Percentiles rank a stretch among this genome's conserved stretches.
Conservation (phyloP, 1,140 invertebrate species). For the Acromyrmex echinatior region DNA sequence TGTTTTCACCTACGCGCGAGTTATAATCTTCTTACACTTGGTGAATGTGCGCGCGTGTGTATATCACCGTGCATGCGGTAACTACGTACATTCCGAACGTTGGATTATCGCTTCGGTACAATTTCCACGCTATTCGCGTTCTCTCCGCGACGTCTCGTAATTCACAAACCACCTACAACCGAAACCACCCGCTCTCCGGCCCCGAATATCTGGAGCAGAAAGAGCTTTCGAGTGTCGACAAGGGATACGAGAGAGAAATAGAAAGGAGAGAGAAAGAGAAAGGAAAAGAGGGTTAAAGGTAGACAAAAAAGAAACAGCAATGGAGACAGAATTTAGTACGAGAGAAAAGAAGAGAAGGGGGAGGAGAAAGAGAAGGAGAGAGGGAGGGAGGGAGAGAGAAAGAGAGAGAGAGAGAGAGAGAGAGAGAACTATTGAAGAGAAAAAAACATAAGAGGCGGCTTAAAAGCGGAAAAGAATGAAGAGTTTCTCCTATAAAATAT, state of each 20-base stretch:
- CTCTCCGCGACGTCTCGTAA: conserved; percentile 61
- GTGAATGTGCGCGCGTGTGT: conserved; percentile 35
- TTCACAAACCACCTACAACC: conserved; percentile 68
- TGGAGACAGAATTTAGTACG: conserved; percentile 24
- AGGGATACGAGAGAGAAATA: conserved; percentile 8
- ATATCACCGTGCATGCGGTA: conserved; percentile 50
- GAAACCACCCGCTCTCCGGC: conserved; percentile 24
- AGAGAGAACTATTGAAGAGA: conserved; percentile 34
- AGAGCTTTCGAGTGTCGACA: conserved; percentile 59
- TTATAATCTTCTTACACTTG: conserved; percentile 68
- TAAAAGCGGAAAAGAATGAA: conserved; percentile 67
- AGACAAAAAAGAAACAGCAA: conserved; percentile 45
- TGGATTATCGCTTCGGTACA: conserved; percentile 67
- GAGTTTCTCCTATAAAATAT: conserved; percentile 80
- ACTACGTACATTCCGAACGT: conserved; percentile 57
- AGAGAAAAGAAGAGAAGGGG: background rate
- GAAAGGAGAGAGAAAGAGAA: conserved; percentile 1
- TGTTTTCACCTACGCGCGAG: conserved; percentile 52
- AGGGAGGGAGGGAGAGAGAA: conserved; percentile 10
- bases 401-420: conserved; percentile 2
- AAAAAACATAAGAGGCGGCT: conserved; percentile 49
- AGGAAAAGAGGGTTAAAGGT: background rate
- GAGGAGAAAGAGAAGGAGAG: background rate
- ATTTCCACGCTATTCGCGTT: conserved; percentile 68
- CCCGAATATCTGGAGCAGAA: conserved; percentile 64